Conservation (phyloP, 1,140 invertebrate species). For the Sarcophaga peregrina region DNA sequence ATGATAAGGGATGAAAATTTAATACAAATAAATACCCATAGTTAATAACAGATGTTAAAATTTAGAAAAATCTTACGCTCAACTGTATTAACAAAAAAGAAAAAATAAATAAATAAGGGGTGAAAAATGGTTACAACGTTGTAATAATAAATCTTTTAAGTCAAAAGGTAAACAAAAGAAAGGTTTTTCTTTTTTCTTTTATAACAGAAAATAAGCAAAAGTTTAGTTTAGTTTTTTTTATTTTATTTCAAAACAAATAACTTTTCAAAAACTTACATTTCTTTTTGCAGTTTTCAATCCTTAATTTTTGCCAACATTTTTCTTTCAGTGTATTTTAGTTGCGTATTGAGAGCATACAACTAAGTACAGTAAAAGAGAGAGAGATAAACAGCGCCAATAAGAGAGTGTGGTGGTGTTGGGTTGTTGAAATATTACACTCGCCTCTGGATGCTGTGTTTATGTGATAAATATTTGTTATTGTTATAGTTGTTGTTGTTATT, state of each 20-base stretch:
- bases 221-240: neutral
- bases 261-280: neutral
- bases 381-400: neutral
- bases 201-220: neutral
- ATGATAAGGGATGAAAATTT: neutral
- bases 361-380: neutral
- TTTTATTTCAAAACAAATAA: neutral
- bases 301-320: neutral
- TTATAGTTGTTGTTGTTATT: neutral
- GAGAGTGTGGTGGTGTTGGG: neutral
- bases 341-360: too few species aligned
- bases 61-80: neutral
- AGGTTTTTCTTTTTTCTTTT: neutral
- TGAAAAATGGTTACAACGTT: neutral
- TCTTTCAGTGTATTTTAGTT: neutral
- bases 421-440: too few species aligned
- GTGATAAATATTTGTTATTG: neutral
- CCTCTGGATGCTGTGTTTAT: neutral
- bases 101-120: neutral
- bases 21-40: neutral
- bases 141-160: neutral
- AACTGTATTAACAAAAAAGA: neutral
- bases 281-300: neutral
- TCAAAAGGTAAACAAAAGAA: neutral
- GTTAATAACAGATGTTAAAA: neutral